Percentiles rank a stretch among this genome's conserved stretches.
Evolutionary conservation across 2,113 vertebrate species (phyloP).

Genomic region (Petaurus breviceps): DNA sequence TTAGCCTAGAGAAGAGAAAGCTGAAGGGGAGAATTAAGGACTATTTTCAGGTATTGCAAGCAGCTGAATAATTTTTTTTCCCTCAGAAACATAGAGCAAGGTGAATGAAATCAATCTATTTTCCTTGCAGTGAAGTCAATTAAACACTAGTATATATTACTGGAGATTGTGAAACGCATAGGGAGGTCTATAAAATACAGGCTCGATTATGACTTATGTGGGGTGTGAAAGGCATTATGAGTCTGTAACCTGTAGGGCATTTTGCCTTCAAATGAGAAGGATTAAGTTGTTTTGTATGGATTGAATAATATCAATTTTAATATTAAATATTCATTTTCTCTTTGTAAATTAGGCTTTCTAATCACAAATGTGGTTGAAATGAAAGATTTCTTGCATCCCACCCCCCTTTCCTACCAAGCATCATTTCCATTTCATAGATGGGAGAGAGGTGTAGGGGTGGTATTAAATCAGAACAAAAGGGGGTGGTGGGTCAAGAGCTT

Average conservation of each 20-base stretch:
- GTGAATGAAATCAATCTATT: background rate
- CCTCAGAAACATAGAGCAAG: background rate
- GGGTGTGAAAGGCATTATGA: background rate
- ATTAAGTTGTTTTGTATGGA: background rate
- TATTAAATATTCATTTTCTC: background rate
- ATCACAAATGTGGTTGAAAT: background rate
- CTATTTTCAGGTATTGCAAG: constrained; percentile 32
- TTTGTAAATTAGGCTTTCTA: constrained; percentile 15
- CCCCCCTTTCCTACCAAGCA: background rate
- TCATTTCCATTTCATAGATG: background rate
- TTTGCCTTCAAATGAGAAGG: background rate
- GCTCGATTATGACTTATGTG: background rate
- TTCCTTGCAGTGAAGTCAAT: constrained; percentile 1
- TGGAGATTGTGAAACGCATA: constrained; percentile 14
- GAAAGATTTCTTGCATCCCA: background rate
- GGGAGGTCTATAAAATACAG: constrained; percentile 36
- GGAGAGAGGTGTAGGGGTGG: background rate
- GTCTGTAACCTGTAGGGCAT: background rate
- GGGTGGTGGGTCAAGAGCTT: background rate
- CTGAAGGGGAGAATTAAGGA: background rate
- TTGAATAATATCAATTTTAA: constrained; percentile 6
- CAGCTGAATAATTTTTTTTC: background rate
- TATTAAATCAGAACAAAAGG: background rate
- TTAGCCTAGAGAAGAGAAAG: constrained; percentile 25
- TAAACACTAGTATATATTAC: background rate